A percentile compares a stretch with the other conserved stretches of the same genome.
Evolutionary conservation across 2,797 vertebrate species (phyloP).

Genomic region (Danio jaintianensis): DNA sequence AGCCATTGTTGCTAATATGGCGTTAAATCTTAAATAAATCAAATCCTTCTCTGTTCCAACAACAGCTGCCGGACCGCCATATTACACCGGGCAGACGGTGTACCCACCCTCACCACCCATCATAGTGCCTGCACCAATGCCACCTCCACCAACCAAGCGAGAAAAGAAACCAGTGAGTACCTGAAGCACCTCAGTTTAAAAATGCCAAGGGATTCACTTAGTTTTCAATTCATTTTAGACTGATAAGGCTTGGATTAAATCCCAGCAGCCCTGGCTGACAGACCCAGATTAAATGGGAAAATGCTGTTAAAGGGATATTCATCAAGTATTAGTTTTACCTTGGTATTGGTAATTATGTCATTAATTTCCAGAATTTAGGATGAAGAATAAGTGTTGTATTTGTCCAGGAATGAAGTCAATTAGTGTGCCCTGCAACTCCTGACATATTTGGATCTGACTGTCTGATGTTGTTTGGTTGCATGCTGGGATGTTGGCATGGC

Average conservation of each 20-base stretch:
- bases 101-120: slow-evolving; percentile 91
- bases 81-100: slow-evolving; percentile 93
- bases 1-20: no score
- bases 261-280: not conserved
- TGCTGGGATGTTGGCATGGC: slow-evolving; percentile 11
- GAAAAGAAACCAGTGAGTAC: slow-evolving; percentile 96
- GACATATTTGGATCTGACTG: slow-evolving; percentile 19
- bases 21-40: no score
- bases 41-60: slow-evolving; percentile 59
- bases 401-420: not conserved
- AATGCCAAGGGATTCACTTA: slow-evolving; percentile 1
- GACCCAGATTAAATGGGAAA: slow-evolving; percentile 35
- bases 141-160: slow-evolving; percentile 91
- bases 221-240: slow-evolving; percentile 6
- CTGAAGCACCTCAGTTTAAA: slow-evolving; percentile 3
- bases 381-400: slow-evolving; percentile 32
- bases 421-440: not conserved
- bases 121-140: slow-evolving; percentile 97
- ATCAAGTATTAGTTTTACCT: slow-evolving; percentile 20
- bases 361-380: slow-evolving; percentile 6
- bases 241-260: slow-evolving; percentile 35
- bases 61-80: slow-evolving; percentile 83
- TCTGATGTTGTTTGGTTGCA: slow-evolving; percentile 13
- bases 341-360: slow-evolving; percentile 1
- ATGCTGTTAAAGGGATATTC: slow-evolving; percentile 8